phyloP scores from a whole-genome alignment of 2,113 vertebrate species.

The Python bivittatus region DNA sequence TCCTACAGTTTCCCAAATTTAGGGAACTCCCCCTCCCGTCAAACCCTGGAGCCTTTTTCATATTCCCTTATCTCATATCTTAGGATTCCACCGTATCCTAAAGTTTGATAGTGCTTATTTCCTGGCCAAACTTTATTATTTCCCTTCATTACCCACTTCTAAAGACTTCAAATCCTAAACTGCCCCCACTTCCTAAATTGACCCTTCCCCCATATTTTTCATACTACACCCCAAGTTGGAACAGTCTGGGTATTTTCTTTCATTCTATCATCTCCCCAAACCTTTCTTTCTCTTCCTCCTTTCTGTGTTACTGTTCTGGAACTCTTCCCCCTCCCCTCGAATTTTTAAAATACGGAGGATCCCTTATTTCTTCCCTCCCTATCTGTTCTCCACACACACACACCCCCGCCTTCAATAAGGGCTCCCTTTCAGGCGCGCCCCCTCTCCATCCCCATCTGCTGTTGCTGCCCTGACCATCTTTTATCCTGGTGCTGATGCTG shows the following conservation, averaged over 20 bases:
- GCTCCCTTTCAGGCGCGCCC: constrained; percentile 59
- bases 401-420: background rate
- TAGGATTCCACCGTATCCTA: background rate
- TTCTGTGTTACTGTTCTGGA: background rate
- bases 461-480: constrained; percentile 66
- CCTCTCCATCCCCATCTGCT: constrained; percentile 62
- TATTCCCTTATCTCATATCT: background rate
- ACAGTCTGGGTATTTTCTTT: background rate
- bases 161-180: background rate
- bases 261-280: too few species aligned
- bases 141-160: background rate
- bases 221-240: background rate
- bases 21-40: background rate
- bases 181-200: background rate
- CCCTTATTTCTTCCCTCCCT: background rate
- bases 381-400: background rate
- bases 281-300: background rate
- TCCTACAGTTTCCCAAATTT: too few species aligned
- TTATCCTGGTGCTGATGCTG: constrained; percentile 64
- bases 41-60: too few species aligned
- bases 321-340: background rate
- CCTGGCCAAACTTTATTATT: background rate
- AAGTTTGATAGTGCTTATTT: background rate
- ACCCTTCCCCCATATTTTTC: background rate
- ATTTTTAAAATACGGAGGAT: background rate